Base-by-base conservation (phyloP, 2,888 invertebrate genomes). In the Acleris sparsana region DNA sequence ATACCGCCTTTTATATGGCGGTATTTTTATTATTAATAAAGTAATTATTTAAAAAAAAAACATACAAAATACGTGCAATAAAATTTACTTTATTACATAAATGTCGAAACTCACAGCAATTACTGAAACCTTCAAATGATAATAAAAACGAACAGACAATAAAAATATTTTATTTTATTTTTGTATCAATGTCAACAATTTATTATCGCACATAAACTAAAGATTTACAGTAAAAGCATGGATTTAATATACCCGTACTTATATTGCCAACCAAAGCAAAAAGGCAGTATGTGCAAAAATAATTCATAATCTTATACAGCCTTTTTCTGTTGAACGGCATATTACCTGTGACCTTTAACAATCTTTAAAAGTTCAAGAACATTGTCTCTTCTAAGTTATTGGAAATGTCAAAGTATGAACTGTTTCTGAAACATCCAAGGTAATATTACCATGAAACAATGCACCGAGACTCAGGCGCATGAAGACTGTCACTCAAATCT, bases 331-430 rank as follows among this genome's bases (percentile, higher is more conserved):
- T 57, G 16, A 62, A 13, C 39, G 39, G 11, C 39, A 66, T 56
- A 57, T 61, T 55, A 51, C 51, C 49, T 20, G 49, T 59, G 58
- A 59, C 67, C 67, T 67, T 67, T 70, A 53, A 39, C 53, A 46
- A 44, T 49, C 44, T 62, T 65, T 62, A 63, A 70, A 70, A 70
- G 70, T 63, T 70, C 70, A 70, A 70, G 70, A 69, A 44, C 66
- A 17, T 62, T 63, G 63, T 63, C 64, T 67, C 48, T 70, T 65
- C 66, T 64, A 64, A 65, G 51, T 61, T 58, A 61, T 62, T 69
- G 63, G 51, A 67, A 69, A 70, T 70, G 70, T 70, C 68, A 70
- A 39, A 68, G 57, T 59, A 61, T 68, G 60, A 52, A 62, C 61
- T 66, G 57, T 62, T 62, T 62, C 57, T 57, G 59, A 25, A 59